phyloP scores from a whole-genome alignment of 2,888 invertebrate genomes.

The Drymonia ruficornis region DNA sequence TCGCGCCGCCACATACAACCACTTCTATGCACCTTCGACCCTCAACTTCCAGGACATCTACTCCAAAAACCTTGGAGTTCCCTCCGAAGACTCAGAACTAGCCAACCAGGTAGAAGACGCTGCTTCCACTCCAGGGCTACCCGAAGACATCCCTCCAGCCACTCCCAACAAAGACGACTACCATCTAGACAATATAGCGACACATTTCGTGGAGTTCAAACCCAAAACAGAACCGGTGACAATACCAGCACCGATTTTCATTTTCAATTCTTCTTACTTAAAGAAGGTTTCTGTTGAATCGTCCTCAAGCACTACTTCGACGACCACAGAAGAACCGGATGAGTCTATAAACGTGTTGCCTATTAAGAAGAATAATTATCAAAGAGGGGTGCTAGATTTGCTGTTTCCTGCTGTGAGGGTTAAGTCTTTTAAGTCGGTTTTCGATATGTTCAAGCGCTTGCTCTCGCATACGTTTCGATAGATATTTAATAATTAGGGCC shows the following conservation, averaged over 20 bases:
- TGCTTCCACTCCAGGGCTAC: neutral
- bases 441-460: constrained; percentile 55
- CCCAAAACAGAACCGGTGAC: constrained; percentile 20
- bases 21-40: constrained; percentile 42
- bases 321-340: constrained; percentile 37
- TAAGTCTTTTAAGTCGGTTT: constrained; percentile 57
- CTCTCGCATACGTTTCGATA: constrained; percentile 59
- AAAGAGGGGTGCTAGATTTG: constrained; percentile 64
- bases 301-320: constrained; percentile 6
- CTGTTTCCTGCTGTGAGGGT: constrained; percentile 64
- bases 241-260: constrained; percentile 35
- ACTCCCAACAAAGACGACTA: constrained; percentile 31
- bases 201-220: constrained; percentile 50
- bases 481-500: neutral
- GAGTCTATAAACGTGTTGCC: constrained; percentile 43
- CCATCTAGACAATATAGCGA: constrained; percentile 32
- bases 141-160: neutral
- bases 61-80: constrained; percentile 39
- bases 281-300: constrained; percentile 5
- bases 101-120: neutral
- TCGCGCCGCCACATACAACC: constrained; percentile 33
- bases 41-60: constrained; percentile 61
- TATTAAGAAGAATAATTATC: constrained; percentile 37
- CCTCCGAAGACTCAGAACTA: constrained; percentile 35
- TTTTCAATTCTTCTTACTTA: constrained; percentile 21